Evolutionary conservation across 2,113 vertebrate species (phyloP), one percentile per base, ranked within the genome.

Genomic region (Oreotrochilus melanogaster): DNA sequence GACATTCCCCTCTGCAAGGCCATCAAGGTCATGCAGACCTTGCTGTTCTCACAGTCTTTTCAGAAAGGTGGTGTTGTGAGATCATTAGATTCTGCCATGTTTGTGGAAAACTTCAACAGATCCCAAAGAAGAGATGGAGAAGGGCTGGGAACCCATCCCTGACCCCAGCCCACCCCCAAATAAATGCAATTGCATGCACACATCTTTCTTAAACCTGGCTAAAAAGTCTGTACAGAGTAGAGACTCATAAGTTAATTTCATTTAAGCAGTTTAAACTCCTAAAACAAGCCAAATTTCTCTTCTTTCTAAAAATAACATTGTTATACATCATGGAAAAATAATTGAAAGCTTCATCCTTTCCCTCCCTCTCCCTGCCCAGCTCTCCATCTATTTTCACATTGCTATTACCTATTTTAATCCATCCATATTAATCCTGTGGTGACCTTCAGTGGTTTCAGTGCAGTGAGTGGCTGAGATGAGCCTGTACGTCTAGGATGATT

Each of bases 341-440:
- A 88, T 86, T 86, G 76, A 73, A 88, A 79, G 6, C 31, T 79
- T 82, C 30, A 43, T 89, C 43, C 27, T 89, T 87, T 91, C 7
- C 37, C 39, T 85, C 31, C 2, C 0, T 50, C 30, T 90, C 33
- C 27, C 37, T 74, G 19, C 51, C 28, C 69, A 76, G 54, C 18
- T 75, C 27, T 92, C 50, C 53, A 88, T 86, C 50, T n/a, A 62
- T 70, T 92, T 95, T 83, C 60, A 71, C 21, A 39, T 75, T 79
- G n/a, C 47, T 85, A 56, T 95, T 94, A 56, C 51, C 47, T 64
- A 48, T 92, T 94, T 89, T 94, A 95, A 96, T 94, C 78, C 51
- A 94, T 83, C 39, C 30, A 39, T 88, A 89, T 80, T 92, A 95
- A 93, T 93, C 82, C 85, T 74, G 21, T 23, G 14, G 31, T 94